Percentiles rank a stretch among this genome's conserved stretches.
phyloP scores from a whole-genome alignment of 2,113 vertebrate genomes.

The Strix uralensis region DNA sequence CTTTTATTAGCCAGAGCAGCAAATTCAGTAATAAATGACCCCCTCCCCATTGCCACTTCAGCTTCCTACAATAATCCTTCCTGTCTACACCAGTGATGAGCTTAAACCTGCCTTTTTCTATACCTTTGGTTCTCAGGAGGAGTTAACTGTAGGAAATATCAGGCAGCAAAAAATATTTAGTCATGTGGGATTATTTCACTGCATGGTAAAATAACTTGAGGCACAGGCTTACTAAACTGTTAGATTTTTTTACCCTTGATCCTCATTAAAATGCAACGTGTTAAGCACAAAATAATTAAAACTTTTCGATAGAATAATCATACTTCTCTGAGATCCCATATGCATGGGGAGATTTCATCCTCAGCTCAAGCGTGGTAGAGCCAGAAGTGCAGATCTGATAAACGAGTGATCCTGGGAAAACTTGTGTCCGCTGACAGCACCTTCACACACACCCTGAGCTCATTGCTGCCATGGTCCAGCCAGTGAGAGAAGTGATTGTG shows the following conservation, averaged over 20 bases:
- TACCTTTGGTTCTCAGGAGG: fast-evolving
- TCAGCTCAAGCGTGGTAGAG: neutral
- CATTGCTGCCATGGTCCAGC: neutral
- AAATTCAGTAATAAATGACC: neutral
- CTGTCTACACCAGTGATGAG: fast-evolving
- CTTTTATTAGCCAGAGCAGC: neutral
- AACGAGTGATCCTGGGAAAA: neutral
- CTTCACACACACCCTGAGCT: neutral
- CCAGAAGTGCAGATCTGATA: neutral
- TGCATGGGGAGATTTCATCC: neutral
- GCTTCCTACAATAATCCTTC: neutral
- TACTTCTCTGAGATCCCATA: neutral
- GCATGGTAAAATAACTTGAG: neutral
- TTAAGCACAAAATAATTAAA: neutral
- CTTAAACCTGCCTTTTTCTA: neutral
- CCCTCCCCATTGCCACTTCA: neutral
- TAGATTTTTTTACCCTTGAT: neutral
- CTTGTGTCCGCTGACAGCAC: neutral
- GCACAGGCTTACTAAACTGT: neutral
- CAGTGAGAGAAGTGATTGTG: neutral
- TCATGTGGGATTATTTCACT: neutral
- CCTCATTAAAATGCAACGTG: neutral
- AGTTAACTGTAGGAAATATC: neutral
- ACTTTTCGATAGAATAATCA: neutral
- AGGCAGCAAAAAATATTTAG: neutral